Evolutionary conservation across 2,113 vertebrate genomes (phyloP), one percentile per base, ranked within the genome.

Genomic region (Tor tambroides): DNA sequence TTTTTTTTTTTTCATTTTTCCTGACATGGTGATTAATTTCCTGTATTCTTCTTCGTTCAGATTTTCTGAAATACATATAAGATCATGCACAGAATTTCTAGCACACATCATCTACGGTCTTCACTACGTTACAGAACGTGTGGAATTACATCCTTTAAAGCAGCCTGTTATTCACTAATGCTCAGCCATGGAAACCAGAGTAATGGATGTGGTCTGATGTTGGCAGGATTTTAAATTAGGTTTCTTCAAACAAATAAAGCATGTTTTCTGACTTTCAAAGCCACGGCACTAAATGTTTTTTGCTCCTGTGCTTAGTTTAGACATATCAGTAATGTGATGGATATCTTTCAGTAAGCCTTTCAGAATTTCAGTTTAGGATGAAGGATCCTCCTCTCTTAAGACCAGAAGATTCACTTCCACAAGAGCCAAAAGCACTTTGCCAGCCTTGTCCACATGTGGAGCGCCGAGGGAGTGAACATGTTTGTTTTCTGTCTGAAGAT

Each of bases 331-430:
- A 51, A 35, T 26, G 26, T n/a, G 0, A 26, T 72, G 8, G 0
- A 71, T 49, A 79, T 76, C 84, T 80, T 14, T 49, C 59, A 86
- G 43, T 10, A 80, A 38, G 1, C 54, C 6, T 17, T 41, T 41
- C 4, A 86, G 28, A 14, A 11, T 67, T 28, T 65, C 6, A 12
- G 35, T n/a, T 41, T 67, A 12, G 17, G 19, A 14, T 32, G 41
- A 61, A 56, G 10, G 43, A 8, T 86, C 61, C 15, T 86, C 63
- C 14, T 35, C 46, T 46, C 5, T 41, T 3, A 80, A 69, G 23
- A 56, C 12, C 14, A 51, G 17, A 69, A 54, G 75, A 65, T 43
- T 86, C 32, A 86, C 4, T 19, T 86, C 28, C 61, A 86, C 23
- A 61, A 80, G 79, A 1, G 11, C 63, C 23, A 43, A 65, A 17